Evolutionary conservation across 1,140 invertebrate species (phyloP).

Genomic region (Lutraria rhynchaena): DNA sequence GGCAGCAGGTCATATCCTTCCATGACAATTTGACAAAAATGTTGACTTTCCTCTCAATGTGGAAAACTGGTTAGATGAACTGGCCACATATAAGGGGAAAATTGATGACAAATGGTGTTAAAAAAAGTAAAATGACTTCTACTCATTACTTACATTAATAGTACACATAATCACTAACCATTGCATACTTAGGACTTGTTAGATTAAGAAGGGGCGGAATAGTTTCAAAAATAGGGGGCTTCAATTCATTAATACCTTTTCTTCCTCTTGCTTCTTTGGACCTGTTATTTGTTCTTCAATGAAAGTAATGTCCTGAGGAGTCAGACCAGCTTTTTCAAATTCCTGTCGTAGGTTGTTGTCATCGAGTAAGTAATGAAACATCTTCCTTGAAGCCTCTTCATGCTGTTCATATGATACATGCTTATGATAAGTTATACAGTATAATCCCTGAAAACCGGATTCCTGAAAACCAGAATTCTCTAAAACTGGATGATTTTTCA

Average conservation of each 20-base stretch:
- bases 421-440: background rate
- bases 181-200: background rate
- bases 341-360: conserved; percentile 74
- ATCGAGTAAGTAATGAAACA: conserved; percentile 82
- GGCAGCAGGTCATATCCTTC: too few species aligned
- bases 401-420: conserved; percentile 77
- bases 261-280: conserved; percentile 14
- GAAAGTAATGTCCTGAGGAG: conserved; percentile 77
- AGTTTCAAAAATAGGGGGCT: background rate
- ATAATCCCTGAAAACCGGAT: too few species aligned
- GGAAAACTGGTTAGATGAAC: too few species aligned
- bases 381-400: conserved; percentile 82
- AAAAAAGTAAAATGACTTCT: too few species aligned
- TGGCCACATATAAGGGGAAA: too few species aligned
- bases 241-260: conserved; percentile 25
- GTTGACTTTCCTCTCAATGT: too few species aligned
- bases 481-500: too few species aligned
- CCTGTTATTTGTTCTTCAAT: conserved; percentile 82
- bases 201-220: background rate
- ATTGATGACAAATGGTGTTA: too few species aligned
- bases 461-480: too few species aligned
- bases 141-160: too few species aligned
- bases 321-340: conserved; percentile 70
- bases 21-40: too few species aligned
- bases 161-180: background rate